A percentile compares a stretch with the other conserved stretches of the same genome.
Conservation (phyloP, 2,113 vertebrate species). For the Leiothrix lutea region DNA sequence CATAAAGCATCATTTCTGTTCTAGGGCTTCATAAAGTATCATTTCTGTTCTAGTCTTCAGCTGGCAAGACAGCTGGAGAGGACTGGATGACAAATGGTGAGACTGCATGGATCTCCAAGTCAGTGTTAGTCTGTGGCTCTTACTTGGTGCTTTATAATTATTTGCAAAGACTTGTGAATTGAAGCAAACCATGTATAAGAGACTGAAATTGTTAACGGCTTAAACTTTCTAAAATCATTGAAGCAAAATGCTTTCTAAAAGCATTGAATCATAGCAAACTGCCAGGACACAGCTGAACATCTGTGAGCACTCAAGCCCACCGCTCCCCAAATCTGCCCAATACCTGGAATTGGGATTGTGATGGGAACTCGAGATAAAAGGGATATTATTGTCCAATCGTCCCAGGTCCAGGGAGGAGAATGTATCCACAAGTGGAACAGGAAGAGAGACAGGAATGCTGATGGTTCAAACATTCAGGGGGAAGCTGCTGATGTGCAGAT, state of each 20-base stretch:
- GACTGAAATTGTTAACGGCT: neutral
- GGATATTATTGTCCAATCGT: accelerated
- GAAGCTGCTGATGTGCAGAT: neutral
- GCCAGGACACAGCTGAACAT: neutral
- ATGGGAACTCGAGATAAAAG: neutral
- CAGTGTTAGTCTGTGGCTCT: neutral
- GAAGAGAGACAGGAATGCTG: neutral
- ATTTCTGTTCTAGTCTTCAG: neutral
- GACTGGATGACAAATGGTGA: neutral
- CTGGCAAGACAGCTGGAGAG: neutral
- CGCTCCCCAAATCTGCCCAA: neutral
- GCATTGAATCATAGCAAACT: neutral
- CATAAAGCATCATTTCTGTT: neutral
- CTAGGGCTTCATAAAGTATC: neutral
- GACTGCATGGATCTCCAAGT: neutral
- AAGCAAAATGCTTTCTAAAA: neutral
- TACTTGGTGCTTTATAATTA: neutral
- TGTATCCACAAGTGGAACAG: neutral
- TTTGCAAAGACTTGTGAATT: neutral
- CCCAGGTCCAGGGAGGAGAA: no score
- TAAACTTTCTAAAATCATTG: neutral
- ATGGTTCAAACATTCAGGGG: neutral
- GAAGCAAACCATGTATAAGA: neutral
- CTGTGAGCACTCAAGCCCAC: neutral
- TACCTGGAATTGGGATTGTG: neutral